phyloP scores from a whole-genome alignment of 1,140 invertebrate genomes.

The Hylaeus anthracinus region DNA sequence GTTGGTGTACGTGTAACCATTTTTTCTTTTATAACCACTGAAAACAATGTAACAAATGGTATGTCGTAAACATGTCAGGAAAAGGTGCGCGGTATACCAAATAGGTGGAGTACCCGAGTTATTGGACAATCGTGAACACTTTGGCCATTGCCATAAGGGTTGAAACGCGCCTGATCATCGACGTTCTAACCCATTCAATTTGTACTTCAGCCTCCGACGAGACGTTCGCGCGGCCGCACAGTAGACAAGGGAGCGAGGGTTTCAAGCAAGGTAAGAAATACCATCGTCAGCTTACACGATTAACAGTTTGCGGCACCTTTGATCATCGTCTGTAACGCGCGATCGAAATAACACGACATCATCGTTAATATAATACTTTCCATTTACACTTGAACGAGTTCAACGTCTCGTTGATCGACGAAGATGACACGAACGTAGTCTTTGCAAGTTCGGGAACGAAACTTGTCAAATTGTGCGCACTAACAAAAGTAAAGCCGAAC shows the following conservation, averaged over 20 bases:
- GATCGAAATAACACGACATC: slow-evolving; percentile 21
- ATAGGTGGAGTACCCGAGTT: too few species aligned
- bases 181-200: slow-evolving; percentile 20
- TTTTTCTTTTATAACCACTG: too few species aligned
- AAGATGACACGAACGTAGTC: not conserved
- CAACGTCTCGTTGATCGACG: not conserved
- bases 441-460: not conserved
- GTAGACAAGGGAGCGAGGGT: slow-evolving; percentile 79
- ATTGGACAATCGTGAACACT: too few species aligned
- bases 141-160: too few species aligned
- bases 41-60: too few species aligned
- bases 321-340: not conserved
- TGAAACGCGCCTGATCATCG: too few species aligned
- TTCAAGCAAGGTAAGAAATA: slow-evolving; percentile 79
- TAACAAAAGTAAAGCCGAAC: not conserved
- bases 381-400: not conserved
- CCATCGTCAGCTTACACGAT: slow-evolving; percentile 38
- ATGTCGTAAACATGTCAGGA: too few species aligned
- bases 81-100: too few species aligned
- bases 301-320: slow-evolving; percentile 25
- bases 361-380: not conserved
- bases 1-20: too few species aligned
- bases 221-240: slow-evolving; percentile 78
- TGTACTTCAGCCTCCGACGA: slow-evolving; percentile 76
- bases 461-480: not conserved